Percentiles rank a stretch among this genome's conserved stretches.
phyloP scores from a whole-genome alignment of 2,113 vertebrate genomes.

The Nothocercus julius region DNA sequence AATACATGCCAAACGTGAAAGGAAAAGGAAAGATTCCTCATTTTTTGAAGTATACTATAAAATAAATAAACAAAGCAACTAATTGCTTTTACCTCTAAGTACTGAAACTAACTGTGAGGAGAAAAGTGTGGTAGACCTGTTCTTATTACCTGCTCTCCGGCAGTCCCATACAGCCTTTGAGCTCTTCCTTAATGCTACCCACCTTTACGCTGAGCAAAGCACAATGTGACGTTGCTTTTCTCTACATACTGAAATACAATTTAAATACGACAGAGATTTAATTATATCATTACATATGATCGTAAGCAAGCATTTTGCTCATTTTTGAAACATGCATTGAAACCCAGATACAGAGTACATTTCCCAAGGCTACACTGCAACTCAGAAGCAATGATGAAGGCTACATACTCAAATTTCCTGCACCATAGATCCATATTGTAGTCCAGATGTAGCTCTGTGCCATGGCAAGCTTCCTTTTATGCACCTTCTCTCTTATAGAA shows the following conservation, averaged over 20 bases:
- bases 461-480: neutral
- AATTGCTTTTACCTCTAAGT: neutral
- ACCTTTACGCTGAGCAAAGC: neutral
- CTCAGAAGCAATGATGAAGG: neutral
- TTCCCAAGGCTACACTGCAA: neutral
- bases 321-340: neutral
- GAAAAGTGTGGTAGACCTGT: neutral
- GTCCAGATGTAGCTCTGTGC: neutral
- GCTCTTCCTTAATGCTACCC: neutral
- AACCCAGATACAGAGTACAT: neutral
- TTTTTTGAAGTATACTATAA: neutral
- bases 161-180: neutral
- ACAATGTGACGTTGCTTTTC: neutral
- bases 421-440: neutral
- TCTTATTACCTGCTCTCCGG: neutral
- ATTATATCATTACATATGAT: neutral
- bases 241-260: neutral
- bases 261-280: neutral
- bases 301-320: neutral
- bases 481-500: neutral
- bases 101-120: neutral
- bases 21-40: neutral
- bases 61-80: neutral
- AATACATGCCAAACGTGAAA: neutral
- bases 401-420: neutral